Evolutionary conservation across 2,113 vertebrate genomes (phyloP).

Genomic region (Ptychochromis oligacanthus): DNA sequence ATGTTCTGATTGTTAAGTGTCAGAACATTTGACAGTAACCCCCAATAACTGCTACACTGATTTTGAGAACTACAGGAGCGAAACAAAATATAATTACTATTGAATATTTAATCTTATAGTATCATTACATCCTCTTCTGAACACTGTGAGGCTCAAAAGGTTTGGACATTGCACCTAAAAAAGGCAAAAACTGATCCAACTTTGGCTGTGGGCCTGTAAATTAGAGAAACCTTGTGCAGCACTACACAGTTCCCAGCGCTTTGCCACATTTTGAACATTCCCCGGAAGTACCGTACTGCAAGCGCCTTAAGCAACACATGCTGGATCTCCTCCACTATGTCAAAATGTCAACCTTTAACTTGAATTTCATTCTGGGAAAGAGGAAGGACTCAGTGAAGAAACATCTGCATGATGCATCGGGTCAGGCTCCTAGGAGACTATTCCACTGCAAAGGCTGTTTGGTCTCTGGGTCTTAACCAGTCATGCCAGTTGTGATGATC

Average conservation of each 20-base stretch:
- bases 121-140: background rate
- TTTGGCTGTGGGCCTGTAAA: background rate
- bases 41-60: background rate
- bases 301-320: background rate
- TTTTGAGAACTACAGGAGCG: background rate
- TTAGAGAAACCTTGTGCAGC: background rate
- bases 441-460: background rate
- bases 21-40: background rate
- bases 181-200: background rate
- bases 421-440: background rate
- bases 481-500: background rate
- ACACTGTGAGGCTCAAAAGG: slow-evolving; percentile 2
- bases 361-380: background rate
- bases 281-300: background rate
- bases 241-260: background rate
- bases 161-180: background rate
- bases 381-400: background rate
- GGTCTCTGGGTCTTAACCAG: background rate
- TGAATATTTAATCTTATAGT: slow-evolving; percentile 8
- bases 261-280: background rate
- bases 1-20: background rate
- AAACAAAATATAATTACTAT: background rate
- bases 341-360: slow-evolving; percentile 4
- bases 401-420: background rate
- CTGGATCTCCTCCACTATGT: background rate